These are phyloP conservation scores for Drosophila fulvimacula DNA, from an alignment of 2,888 invertebrate genomes.

Conservation along the genomic window DNA sequence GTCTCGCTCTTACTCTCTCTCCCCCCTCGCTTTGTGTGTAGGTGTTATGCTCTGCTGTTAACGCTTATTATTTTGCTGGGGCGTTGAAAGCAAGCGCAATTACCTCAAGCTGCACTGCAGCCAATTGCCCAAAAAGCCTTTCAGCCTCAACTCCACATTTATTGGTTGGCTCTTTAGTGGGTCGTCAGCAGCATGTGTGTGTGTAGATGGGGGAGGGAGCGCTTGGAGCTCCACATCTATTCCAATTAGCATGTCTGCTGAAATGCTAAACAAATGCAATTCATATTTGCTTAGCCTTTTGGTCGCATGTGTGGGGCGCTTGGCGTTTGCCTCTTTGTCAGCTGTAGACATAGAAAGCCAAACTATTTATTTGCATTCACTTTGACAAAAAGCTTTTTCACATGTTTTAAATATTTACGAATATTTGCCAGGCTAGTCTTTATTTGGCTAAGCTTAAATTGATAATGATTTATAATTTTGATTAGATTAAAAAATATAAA, in stretches of 20 bases:
- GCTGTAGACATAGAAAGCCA: background rate
- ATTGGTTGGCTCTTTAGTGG: slow-evolving; percentile 59
- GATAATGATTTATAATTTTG: background rate
- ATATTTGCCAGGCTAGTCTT: background rate
- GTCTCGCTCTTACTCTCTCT: background rate
- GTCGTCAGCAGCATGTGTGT: slow-evolving; percentile 51
- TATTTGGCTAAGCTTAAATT: background rate
- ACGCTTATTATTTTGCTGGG: slow-evolving; percentile 54
- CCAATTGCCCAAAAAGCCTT: slow-evolving; percentile 36
- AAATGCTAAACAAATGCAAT: slow-evolving; percentile 18
- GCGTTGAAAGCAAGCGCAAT: slow-evolving; percentile 59
- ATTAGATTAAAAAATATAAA: too few relatives aligned
- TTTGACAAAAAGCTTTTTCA: background rate
- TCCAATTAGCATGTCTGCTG: slow-evolving; percentile 37
- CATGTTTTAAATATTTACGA: background rate
- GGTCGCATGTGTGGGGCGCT: background rate
- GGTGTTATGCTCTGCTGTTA: slow-evolving; percentile 41
- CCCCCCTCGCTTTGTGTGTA: slow-evolving; percentile 12
- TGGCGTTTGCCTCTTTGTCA: background rate
- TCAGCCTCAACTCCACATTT: slow-evolving; percentile 33
- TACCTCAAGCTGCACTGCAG: slow-evolving; percentile 54
- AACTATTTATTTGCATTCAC: slow-evolving; percentile 17
- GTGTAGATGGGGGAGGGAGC: background rate
- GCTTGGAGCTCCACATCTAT: slow-evolving; percentile 1
- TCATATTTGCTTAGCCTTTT: slow-evolving; percentile 5